Conservation (phyloP, 2,888 invertebrate species). For the Tipula vernalis region DNA sequence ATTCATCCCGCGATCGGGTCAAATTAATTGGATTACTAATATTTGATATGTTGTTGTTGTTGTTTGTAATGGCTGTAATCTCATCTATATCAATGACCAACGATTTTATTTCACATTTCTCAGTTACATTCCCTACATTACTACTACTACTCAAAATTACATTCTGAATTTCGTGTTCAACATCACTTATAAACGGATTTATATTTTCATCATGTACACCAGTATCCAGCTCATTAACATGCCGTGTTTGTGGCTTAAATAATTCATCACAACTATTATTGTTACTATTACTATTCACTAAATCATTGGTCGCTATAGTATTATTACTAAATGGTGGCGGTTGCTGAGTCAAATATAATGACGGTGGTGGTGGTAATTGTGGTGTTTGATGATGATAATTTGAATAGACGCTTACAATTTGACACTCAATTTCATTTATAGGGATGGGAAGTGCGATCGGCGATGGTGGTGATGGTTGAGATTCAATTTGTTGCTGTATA, state of each 20-base stretch:
- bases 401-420: not conserved
- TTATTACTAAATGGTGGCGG: not conserved
- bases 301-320: not conserved
- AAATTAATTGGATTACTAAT: not conserved
- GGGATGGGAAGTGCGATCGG: not conserved
- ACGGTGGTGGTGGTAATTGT: not conserved
- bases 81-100: not conserved
- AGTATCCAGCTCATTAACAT: not conserved
- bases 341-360: not conserved
- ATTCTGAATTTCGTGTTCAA: not conserved
- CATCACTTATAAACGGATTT: not conserved
- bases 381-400: not conserved
- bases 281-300: not conserved
- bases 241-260: not conserved
- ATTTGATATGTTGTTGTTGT: not conserved
- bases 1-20: slow-evolving; percentile 12
- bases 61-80: not conserved
- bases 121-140: not conserved
- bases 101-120: not conserved
- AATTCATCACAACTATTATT: not conserved
- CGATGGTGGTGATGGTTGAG: slow-evolving; percentile 7
- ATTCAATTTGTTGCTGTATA: slow-evolving; percentile 5
- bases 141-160: not conserved
- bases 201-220: not conserved
- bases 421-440: not conserved